phyloP scores from a whole-genome alignment of 2,113 vertebrate species.

The Ochotona curzoniae region DNA sequence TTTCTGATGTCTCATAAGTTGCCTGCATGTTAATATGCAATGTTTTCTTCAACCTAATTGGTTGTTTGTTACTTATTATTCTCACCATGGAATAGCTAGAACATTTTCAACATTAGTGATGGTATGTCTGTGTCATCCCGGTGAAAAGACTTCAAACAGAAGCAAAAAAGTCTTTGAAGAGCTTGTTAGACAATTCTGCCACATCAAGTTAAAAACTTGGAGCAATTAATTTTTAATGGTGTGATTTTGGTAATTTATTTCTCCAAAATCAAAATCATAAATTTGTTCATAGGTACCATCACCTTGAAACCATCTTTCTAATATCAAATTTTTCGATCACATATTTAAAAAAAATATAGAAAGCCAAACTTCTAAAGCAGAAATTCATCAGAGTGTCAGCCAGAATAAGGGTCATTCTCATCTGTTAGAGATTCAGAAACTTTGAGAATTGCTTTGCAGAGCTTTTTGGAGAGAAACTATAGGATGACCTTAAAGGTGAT shows the following conservation, averaged over 20 bases:
- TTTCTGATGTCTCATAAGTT: not conserved
- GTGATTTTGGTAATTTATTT: slow-evolving; percentile 51
- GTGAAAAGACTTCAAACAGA: not conserved
- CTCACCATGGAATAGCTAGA: not conserved
- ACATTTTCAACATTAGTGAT: not conserved
- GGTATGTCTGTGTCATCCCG: not conserved
- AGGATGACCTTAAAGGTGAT: slow-evolving; percentile 26
- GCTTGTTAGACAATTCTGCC: not conserved
- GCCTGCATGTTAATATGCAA: not conserved
- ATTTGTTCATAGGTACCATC: slow-evolving; percentile 26
- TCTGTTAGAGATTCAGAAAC: slow-evolving; percentile 64
- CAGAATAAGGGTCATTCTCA: slow-evolving; percentile 67
- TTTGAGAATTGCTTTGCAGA: slow-evolving; percentile 1
- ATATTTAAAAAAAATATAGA: not conserved
- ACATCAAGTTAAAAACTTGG: not conserved
- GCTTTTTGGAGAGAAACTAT: slow-evolving; percentile 65
- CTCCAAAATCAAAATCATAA: not conserved
- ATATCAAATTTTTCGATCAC: not conserved
- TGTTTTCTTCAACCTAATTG: slow-evolving; percentile 39
- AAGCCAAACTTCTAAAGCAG: not conserved
- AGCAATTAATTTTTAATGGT: not conserved
- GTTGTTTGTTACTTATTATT: not conserved
- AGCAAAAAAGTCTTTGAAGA: not conserved
- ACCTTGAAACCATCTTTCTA: not conserved
- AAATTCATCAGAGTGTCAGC: not conserved